Percentiles rank a stretch among this genome's conserved stretches.
Evolutionary conservation across 2,888 invertebrate species (phyloP).

Genomic region (Brassicogethes aeneus): DNA sequence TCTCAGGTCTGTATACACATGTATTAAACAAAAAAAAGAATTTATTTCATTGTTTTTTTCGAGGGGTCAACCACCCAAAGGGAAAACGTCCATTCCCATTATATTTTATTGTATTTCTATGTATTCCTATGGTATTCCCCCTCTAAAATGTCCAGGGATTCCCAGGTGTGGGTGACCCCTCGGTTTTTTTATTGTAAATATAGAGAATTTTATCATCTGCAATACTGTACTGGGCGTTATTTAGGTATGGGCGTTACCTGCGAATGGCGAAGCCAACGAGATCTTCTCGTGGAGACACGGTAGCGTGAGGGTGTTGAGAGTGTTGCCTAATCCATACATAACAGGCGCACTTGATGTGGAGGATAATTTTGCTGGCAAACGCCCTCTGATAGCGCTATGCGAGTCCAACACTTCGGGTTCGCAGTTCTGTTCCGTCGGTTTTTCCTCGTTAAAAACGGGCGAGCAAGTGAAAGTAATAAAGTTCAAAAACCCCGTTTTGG

Average conservation of each 20-base stretch:
- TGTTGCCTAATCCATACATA: slow-evolving; percentile 68
- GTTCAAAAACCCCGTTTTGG: slow-evolving; percentile 83
- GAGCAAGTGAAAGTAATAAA: slow-evolving; percentile 83
- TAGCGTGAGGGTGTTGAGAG: slow-evolving; percentile 68
- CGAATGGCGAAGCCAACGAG: slow-evolving; percentile 89
- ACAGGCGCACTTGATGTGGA: slow-evolving; percentile 40
- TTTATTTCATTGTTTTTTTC: too few relatives aligned
- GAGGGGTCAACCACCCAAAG: too few relatives aligned
- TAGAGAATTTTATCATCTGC: too few relatives aligned
- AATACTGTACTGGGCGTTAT: too few relatives aligned
- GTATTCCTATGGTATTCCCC: too few relatives aligned
- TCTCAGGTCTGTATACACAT: too few relatives aligned
- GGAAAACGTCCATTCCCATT: too few relatives aligned
- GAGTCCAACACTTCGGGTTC: slow-evolving; percentile 74
- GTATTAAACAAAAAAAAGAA: too few relatives aligned
- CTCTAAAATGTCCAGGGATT: too few relatives aligned
- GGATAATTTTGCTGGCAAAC: slow-evolving; percentile 69
- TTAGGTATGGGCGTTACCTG: slow-evolving; percentile 63
- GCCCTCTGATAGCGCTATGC: slow-evolving; percentile 85
- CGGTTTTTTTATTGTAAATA: too few relatives aligned
- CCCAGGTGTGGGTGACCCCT: too few relatives aligned
- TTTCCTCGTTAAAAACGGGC: slow-evolving; percentile 75
- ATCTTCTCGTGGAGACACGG: slow-evolving; percentile 92
- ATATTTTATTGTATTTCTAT: too few relatives aligned
- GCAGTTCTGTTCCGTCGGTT: slow-evolving; percentile 71